Evolutionary conservation across 2,113 vertebrate species (phyloP), one percentile per base, ranked within the genome.

Genomic region (Pavo muticus): DNA sequence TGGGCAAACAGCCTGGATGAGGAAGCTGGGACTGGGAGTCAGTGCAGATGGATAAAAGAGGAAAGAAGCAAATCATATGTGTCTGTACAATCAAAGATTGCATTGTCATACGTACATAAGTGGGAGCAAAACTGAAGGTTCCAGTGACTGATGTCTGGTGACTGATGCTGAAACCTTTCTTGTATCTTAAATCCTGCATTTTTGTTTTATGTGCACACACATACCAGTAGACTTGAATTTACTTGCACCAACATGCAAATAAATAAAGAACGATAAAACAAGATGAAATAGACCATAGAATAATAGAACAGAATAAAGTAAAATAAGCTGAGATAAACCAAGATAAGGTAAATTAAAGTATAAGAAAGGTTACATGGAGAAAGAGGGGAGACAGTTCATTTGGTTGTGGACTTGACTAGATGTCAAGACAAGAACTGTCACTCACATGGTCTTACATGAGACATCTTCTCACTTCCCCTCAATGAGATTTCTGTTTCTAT

Each of bases 171-270:
- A 80, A 80, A 70, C n/a, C 45, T 39, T 27, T 37, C 59, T 7
- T 6, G 7, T 32, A 44, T 16, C 40, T 93, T 67, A 27, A 87
- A 45, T 59, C 24, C 29, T 8, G 19, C 39, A 27, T 60, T 68
- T 56, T 50, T 32, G 23, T 42, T 50, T 8, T 8, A 44, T 11
- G 20, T 4, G 24, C 54, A 50, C 11, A 35, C 3, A 60, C 0
- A 0, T 6, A 40, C 19, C 10, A 14, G 37, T 48, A 11, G 44
- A 3, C 14, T 56, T 65, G 30, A 54, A 70, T 57, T 52, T 68
- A 56, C 35, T 40, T 61, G 29, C 14, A 64, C 10, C 0, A 5
- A 69, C 21, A 64, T 0, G 0, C 7, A 75, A 71, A 75, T 35
- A 60, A 50, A 80, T 13, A 45, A 81, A 88, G 64, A 15, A 42